phyloP scores from a whole-genome alignment of 2,113 vertebrate species.

The cattle (Bos taurus) region DNA sequence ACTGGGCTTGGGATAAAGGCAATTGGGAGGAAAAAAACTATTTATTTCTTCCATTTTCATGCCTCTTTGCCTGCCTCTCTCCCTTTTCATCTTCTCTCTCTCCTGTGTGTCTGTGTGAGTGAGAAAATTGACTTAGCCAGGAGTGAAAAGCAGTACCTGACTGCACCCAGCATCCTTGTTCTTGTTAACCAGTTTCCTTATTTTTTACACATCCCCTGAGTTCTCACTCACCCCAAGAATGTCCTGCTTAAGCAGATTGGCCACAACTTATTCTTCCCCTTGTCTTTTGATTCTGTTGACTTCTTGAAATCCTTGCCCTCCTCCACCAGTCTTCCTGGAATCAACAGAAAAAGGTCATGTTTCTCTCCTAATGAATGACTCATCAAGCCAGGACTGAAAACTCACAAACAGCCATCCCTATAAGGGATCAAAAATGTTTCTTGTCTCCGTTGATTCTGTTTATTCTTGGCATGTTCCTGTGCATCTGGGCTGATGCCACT shows the following conservation, averaged over 20 bases:
- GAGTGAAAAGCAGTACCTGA: not conserved
- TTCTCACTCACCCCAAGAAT: not conserved
- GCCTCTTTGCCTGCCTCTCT: not conserved
- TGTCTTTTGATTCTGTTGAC: not conserved
- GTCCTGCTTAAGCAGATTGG: not conserved
- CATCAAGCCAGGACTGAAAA: not conserved
- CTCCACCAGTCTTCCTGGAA: not conserved
- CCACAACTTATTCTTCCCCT: not conserved
- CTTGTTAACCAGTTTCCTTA: not conserved
- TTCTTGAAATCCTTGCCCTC: not conserved
- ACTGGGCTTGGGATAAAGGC: not conserved
- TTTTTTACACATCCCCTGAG: not conserved
- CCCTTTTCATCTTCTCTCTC: not conserved
- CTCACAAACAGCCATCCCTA: not conserved
- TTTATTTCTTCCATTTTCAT: not conserved
- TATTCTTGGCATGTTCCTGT: not conserved
- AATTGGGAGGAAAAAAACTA: not conserved
- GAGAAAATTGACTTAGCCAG: not conserved
- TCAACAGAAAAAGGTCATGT: not conserved
- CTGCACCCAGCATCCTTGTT: not conserved
- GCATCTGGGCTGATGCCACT: not conserved
- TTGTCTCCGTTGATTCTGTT: not conserved
- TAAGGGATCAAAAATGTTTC: not conserved
- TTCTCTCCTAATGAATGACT: conserved; percentile 53
- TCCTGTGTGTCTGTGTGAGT: not conserved